Conservation (phyloP, 2,797 vertebrate species). For the Poeciliopsis paucimaculata region DNA sequence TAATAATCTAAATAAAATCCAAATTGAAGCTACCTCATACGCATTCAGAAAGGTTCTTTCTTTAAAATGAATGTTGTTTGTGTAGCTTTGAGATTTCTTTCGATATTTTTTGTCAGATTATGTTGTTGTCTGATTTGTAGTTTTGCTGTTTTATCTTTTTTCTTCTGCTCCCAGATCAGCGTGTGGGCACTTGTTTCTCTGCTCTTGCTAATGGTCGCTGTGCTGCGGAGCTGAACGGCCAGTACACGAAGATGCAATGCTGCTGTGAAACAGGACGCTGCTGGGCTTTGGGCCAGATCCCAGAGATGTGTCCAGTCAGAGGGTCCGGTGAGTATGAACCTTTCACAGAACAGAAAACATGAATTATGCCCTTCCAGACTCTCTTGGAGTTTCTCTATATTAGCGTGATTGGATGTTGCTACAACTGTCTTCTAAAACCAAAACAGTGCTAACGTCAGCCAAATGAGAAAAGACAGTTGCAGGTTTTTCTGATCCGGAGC, state of each 20-base stretch:
- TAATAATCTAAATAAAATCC: not conserved
- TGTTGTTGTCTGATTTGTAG: not conserved
- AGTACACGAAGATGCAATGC: slow-evolving; percentile 93
- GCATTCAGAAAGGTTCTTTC: too few species aligned
- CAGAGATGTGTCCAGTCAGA: slow-evolving; percentile 94
- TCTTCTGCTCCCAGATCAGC: slow-evolving; percentile 85
- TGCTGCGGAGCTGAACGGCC: slow-evolving; percentile 87
- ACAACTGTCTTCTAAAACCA: not conserved
- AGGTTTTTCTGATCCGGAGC: slow-evolving; percentile 12
- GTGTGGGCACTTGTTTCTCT: slow-evolving; percentile 90
- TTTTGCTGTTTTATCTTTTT: not conserved
- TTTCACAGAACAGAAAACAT: slow-evolving; percentile 10
- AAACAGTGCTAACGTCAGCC: not conserved
- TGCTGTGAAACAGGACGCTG: slow-evolving; percentile 96
- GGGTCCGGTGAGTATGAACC: slow-evolving; percentile 87
- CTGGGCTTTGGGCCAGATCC: slow-evolving; percentile 90
- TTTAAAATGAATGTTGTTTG: not conserved
- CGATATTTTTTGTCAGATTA: not conserved
- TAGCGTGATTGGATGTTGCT: not conserved
- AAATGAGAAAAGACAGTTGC: slow-evolving; percentile 7
- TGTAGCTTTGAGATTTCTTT: too few species aligned
- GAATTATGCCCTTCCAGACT: not conserved
- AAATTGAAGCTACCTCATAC: not conserved
- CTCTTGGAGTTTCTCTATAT: not conserved
- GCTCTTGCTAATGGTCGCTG: slow-evolving; percentile 91